Evolutionary conservation across 2,797 vertebrate species (phyloP).

Genomic region (Anguilla pacifica): DNA sequence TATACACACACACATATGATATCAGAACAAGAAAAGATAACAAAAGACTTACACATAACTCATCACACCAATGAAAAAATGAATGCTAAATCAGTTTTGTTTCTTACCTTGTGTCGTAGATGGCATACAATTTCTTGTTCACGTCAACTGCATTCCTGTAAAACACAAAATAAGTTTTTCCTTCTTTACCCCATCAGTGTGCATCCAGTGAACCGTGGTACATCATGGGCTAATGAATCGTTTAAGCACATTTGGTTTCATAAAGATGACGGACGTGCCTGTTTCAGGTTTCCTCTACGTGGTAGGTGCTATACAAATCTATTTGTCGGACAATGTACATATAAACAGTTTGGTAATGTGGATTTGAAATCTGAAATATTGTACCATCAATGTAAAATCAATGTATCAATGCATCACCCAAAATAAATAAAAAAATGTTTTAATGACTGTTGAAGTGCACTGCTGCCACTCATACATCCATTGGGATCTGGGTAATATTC

Average conservation of each 20-base stretch:
- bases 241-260: slow-evolving; percentile 4
- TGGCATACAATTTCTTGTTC: slow-evolving; percentile 88
- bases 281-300: neutral
- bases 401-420: neutral
- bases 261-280: neutral
- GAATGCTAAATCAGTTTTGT: neutral
- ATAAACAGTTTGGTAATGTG: slow-evolving; percentile 6
- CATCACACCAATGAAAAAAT: no score
- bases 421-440: neutral
- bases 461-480: neutral
- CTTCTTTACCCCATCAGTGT: neutral
- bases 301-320: neutral
- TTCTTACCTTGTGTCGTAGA: slow-evolving; percentile 92
- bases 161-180: slow-evolving; percentile 53
- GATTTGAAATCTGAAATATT: neutral
- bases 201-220: neutral
- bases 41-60: no score
- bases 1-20: no score
- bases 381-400: neutral
- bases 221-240: neutral
- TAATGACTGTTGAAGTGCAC: neutral
- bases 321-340: neutral
- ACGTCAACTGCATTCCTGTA: slow-evolving; percentile 90
- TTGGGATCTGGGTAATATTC: neutral
- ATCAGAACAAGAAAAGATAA: no score